Base-by-base conservation (phyloP, 2,888 invertebrate genomes). In the Gastracanthus pulcherrimus region DNA sequence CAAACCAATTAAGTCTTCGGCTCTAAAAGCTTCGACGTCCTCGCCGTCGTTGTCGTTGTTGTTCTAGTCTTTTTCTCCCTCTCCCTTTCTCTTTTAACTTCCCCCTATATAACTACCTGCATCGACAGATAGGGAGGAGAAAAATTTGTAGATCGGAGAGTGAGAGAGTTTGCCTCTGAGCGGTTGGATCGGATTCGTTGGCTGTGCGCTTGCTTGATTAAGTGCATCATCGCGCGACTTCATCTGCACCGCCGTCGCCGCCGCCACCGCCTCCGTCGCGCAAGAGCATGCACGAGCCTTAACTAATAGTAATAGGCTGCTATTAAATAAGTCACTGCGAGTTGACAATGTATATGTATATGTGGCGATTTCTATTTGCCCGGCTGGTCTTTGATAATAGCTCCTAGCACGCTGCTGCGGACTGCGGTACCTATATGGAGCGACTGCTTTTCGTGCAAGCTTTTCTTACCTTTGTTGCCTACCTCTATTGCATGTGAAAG, bases 1-100 rank as follows among this genome's bases (percentile, higher is more conserved):
- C 84, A 80, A 83, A 83, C 83, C 84, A 86, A 86, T 86, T 85
- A 85, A 85, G 85, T 79, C 67, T 45, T 72, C 55, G 66, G 41
- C 76, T 60, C 29, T 80, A 31, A 36, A 26, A 58, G 58, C 41
- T 4, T 60, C 41, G 60, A 16, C 48, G 36, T 36, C 71, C n/a
- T n/a, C n/a, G n/a, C n/a, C n/a, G n/a, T n/a, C n/a, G n/a, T 11
- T 62, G 31, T 66, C 38, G 41, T 36, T 45, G 36, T 77, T 55
- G 64, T 7, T 34, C 34, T 36, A 19, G 19, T 62, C 19, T 34
- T 19, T 36, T 62, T 11, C 9, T 36, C 34, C 34, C 19, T 62
- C 62, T 2, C 41, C 41, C 41, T 9, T 41, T 64, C 75, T 64
- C 36, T 34, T 36, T 58, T n/a, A 13, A 23, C 48, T 51, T 55